Evolutionary conservation across 2,888 invertebrate genomes (phyloP).

Genomic region (Hecatera dysodea): DNA sequence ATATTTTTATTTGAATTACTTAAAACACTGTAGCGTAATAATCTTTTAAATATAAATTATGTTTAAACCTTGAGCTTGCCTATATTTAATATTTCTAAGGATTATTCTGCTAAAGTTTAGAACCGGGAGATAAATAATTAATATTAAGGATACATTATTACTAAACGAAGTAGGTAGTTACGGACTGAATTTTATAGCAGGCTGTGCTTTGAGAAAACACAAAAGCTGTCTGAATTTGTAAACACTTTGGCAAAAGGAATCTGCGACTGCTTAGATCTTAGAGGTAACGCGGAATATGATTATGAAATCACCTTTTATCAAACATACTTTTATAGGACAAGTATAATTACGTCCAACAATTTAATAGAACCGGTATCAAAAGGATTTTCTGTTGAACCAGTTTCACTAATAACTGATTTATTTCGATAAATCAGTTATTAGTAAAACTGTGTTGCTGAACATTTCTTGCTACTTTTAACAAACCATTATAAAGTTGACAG

Average conservation of each 20-base stretch:
- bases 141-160: slow-evolving; percentile 16
- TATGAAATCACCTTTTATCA: not conserved
- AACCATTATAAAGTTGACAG: not conserved
- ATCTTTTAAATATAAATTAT: slow-evolving; percentile 16
- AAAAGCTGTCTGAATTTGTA: slow-evolving; percentile 21
- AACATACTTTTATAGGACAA: no score
- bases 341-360: not conserved
- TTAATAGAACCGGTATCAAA: not conserved
- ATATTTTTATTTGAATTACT: slow-evolving; percentile 19
- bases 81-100: slow-evolving; percentile 14
- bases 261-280: not conserved
- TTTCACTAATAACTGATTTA: slow-evolving; percentile 1
- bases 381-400: not conserved
- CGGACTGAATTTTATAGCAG: slow-evolving; percentile 31
- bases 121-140: slow-evolving; percentile 19
- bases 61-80: not conserved
- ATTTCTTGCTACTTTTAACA: not conserved
- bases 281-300: not conserved
- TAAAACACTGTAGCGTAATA: not conserved
- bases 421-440: no score
- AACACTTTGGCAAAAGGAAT: slow-evolving; percentile 14
- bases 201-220: slow-evolving; percentile 1
- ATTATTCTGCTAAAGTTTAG: slow-evolving; percentile 31
- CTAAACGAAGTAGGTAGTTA: slow-evolving; percentile 15
- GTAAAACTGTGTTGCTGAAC: no score